These are phyloP conservation scores for Myrmecobius fasciatus DNA, from an alignment of 2,113 vertebrate genomes.

Conservation along the genomic window DNA sequence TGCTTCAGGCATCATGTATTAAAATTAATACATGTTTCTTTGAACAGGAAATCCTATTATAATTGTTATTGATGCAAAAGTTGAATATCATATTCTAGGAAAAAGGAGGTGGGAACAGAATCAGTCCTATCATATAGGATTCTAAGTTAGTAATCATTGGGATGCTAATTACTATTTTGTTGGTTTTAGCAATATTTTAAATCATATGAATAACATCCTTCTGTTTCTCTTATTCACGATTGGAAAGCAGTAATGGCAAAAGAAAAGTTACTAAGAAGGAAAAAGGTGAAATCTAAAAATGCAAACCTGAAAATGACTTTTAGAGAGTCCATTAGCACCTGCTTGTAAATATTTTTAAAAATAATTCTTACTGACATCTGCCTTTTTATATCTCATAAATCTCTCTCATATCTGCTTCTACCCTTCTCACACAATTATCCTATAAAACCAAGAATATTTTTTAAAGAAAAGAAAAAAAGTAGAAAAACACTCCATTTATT, in stretches of 20 bases:
- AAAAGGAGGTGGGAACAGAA: background rate
- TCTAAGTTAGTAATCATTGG: background rate
- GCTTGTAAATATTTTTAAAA: background rate
- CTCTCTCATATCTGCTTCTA: background rate
- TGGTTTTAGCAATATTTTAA: slow-evolving; percentile 20
- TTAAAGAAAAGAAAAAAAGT: background rate
- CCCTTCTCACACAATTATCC: background rate
- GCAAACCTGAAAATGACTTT: background rate
- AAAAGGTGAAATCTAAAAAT: background rate
- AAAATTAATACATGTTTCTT: slow-evolving; percentile 41
- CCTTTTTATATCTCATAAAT: background rate
- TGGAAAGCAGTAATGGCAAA: slow-evolving; percentile 18
- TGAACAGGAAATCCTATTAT: background rate
- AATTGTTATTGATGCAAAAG: slow-evolving; percentile 15
- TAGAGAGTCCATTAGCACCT: background rate
- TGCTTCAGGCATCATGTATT: slow-evolving; percentile 36
- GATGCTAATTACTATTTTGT: background rate
- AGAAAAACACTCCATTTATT: background rate
- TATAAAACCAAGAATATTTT: background rate
- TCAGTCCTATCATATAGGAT: slow-evolving; percentile 30
- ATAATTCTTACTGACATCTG: background rate
- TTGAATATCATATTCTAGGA: slow-evolving; percentile 16
- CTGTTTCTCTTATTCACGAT: background rate
- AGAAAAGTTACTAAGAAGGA: background rate
- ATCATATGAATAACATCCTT: slow-evolving; percentile 41